Evolutionary conservation across 2,888 invertebrate species (phyloP).

Genomic region (Synergus japonicus): DNA sequence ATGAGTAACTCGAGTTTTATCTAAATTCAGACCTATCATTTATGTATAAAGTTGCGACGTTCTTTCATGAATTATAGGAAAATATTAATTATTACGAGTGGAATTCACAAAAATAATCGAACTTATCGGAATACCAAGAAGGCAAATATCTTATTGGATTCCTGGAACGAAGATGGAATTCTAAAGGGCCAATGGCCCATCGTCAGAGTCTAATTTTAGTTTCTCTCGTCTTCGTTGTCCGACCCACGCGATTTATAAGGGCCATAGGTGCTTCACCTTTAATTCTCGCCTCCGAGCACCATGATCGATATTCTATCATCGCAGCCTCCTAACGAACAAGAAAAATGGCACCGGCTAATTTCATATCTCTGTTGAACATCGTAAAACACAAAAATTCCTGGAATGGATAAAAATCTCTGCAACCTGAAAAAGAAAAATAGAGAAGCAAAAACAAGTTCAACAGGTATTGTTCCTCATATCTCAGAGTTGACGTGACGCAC

Average conservation of each 20-base stretch:
- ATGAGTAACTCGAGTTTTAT: no score
- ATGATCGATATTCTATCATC: slow-evolving; percentile 24
- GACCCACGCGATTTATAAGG: slow-evolving; percentile 20
- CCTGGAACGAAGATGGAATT: slow-evolving; percentile 6
- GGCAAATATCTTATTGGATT: not conserved
- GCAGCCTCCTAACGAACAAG: not conserved
- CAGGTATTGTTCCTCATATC: not conserved
- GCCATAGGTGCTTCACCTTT: slow-evolving; percentile 35
- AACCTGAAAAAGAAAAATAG: not conserved
- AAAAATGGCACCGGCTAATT: not conserved
- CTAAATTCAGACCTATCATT: no score
- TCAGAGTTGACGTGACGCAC: not conserved
- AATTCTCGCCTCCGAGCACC: slow-evolving; percentile 25
- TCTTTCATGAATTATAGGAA: no score
- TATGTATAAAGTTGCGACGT: no score
- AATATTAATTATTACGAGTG: no score
- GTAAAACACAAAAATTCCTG: not conserved
- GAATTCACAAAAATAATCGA: no score
- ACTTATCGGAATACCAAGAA: no score
- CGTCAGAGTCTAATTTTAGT: slow-evolving; percentile 33
- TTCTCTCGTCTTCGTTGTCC: slow-evolving; percentile 30
- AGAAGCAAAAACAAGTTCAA: not conserved
- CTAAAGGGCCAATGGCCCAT: slow-evolving; percentile 34
- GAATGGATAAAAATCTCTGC: not conserved
- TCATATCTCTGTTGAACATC: not conserved